Percentiles rank a stretch among this genome's conserved stretches.
These are phyloP conservation scores for Drosophila anomelani DNA, from an alignment of 2,888 invertebrate genomes.

Conservation along the genomic window DNA sequence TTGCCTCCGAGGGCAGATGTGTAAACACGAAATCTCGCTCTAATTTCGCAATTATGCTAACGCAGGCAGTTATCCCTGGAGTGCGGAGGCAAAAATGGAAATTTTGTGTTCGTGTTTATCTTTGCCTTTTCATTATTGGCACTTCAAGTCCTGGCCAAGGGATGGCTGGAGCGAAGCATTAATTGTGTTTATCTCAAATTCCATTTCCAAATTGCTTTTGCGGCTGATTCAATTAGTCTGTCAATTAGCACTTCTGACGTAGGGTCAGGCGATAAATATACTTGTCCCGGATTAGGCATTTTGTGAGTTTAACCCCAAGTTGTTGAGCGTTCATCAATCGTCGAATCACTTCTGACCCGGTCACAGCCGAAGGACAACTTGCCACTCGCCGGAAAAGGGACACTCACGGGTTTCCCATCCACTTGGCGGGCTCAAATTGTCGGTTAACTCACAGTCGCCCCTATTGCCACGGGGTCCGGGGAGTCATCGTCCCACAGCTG, in stretches of 20 bases:
- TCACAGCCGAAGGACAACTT: not conserved
- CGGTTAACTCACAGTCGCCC: constrained; percentile 13
- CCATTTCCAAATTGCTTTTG: constrained; percentile 54
- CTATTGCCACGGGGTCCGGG: not conserved
- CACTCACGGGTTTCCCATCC: not conserved
- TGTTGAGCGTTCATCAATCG: constrained; percentile 19
- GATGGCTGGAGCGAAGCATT: constrained; percentile 32
- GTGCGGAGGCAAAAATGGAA: constrained; percentile 30
- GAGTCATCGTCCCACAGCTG: constrained; percentile 1
- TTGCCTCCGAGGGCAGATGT: not conserved
- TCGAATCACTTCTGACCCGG: constrained; percentile 22
- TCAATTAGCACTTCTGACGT: constrained; percentile 35
- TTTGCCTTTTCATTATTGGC: constrained; percentile 44
- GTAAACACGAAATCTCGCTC: constrained; percentile 26
- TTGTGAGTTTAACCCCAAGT: constrained; percentile 24
- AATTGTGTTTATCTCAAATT: constrained; percentile 60
- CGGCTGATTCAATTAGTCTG: constrained; percentile 45
- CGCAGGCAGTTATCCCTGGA: constrained; percentile 23
- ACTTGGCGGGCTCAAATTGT: constrained; percentile 16
- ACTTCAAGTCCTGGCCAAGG: constrained; percentile 35
- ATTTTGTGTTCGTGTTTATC: constrained; percentile 43
- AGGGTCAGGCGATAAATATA: constrained; percentile 2
- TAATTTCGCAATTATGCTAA: constrained; percentile 52
- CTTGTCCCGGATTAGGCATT: constrained; percentile 10
- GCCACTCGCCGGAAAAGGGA: constrained; percentile 1